These are phyloP conservation scores for Salvator merianae DNA, from an alignment of 2,113 vertebrate genomes.

Conservation along the genomic window DNA sequence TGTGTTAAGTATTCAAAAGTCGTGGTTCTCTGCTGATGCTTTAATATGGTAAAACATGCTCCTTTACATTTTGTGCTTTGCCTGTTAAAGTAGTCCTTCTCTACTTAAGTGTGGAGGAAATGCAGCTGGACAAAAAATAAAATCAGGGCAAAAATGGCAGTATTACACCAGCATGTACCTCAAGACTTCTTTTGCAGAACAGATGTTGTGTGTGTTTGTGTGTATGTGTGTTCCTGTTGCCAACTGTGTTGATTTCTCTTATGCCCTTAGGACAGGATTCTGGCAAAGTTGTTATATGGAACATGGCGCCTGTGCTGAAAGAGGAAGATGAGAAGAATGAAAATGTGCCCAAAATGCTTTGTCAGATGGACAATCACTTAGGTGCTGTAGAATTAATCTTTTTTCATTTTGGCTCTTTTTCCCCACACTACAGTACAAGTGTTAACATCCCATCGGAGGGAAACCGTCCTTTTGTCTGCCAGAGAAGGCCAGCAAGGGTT, in stretches of 20 bases:
- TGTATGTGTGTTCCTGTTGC: too few species aligned
- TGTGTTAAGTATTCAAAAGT: too few species aligned
- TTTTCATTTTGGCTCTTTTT: background rate
- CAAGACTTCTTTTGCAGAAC: background rate
- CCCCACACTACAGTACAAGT: background rate
- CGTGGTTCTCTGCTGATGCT: too few species aligned
- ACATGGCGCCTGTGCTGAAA: conserved; percentile 95
- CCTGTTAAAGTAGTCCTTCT: too few species aligned
- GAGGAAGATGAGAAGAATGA: conserved; percentile 99
- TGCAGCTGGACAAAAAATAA: too few species aligned
- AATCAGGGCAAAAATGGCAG: too few species aligned
- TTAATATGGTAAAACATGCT: too few species aligned
- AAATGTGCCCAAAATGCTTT: conserved; percentile 97
- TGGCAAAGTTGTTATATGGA: conserved; percentile 99
- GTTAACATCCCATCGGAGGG: too few species aligned
- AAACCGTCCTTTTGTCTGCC: too few species aligned
- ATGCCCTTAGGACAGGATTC: conserved; percentile 92
- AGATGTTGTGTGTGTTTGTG: background rate
- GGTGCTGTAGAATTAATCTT: conserved; percentile 75
- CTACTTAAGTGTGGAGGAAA: background rate
- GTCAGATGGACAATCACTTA: conserved; percentile 99
- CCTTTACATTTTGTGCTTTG: too few species aligned
- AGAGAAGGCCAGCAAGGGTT: too few species aligned
- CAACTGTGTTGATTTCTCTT: background rate
- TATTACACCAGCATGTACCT: background rate